phyloP scores from a whole-genome alignment of 1,140 invertebrate species.

The Bombus waltoni region DNA sequence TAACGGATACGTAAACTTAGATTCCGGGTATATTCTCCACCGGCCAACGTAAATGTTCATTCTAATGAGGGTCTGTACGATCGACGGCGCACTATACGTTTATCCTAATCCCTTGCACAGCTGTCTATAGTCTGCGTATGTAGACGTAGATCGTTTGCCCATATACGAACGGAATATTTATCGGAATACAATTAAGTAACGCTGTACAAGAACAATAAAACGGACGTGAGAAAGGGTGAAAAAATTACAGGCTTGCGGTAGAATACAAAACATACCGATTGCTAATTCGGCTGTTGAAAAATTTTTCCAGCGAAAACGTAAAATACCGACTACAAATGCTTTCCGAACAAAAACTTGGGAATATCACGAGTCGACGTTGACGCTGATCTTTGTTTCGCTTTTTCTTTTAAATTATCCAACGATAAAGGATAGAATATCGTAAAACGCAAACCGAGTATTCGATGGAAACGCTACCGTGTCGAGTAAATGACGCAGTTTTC shows the following conservation, averaged over 20 bases:
- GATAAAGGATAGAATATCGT: neutral
- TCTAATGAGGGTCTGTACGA: conserved; percentile 45
- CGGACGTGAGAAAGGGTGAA: too few species aligned
- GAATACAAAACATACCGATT: neutral
- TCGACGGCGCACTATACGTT: conserved; percentile 20
- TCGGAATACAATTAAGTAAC: conserved; percentile 3
- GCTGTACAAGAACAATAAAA: neutral
- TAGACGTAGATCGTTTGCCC: neutral
- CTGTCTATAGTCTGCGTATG: neutral
- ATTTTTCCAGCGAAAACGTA: neutral
- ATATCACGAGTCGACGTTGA: too few species aligned
- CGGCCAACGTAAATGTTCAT: conserved; percentile 18
- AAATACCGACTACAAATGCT: neutral
- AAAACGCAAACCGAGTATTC: neutral
- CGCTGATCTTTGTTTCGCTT: neutral
- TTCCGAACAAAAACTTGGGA: neutral
- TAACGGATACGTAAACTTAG: neutral
- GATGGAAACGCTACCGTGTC: neutral
- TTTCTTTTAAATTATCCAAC: neutral
- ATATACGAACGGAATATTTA: neutral
- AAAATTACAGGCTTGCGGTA: neutral
- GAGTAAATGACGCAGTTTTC: too few species aligned
- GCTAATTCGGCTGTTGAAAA: neutral
- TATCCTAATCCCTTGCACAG: conserved; percentile 44
- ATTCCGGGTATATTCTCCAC: neutral